Evolutionary conservation across 2,113 vertebrate species (phyloP), one percentile per base, ranked within the genome.

Genomic region (Zapus hudsonius): DNA sequence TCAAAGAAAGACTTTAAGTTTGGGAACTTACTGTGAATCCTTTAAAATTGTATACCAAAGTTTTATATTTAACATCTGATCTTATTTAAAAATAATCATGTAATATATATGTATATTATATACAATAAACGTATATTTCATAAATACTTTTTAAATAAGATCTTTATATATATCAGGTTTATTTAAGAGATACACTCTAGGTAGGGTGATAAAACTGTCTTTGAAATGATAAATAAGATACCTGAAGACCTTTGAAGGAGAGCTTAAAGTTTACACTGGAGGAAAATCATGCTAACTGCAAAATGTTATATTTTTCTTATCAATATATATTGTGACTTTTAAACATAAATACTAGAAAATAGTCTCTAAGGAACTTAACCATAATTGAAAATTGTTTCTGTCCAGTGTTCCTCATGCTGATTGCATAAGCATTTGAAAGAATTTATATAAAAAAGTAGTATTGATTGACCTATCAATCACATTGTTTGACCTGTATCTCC

Each of bases 1-100:
- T 25, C 42, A 61, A 66, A 59, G 59, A 90, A 73, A 66, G 5
- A 47, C 44, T 67, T 75, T 63, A 89, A 55, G 25, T 67, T 93
- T 38, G 81, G 1, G 4, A 87, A 80, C 31, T 72, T 67, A n/a
- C 57, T 44, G 87, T 91, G 7, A 76, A 44, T 47, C 86, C 20
- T 87, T 89, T 84, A 67, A 94, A 69, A 76, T 83, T 85, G 63
- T 92, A n/a, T 74, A 83, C 2, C 36, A 85, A 69, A 92, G 47
- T 11, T 47, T 19, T 84, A 36, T 57, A 67, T 23, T 79, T 89
- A 15, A 40, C 7, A 81, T 87, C 29, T 57, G 52, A 57, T 69
- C 70, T 85, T 4, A 91, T 72, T 82, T 83, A 19, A 2, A 85
- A 89, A 86, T n/a, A n/a, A n/a, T n/a, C n/a, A n/a, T n/a, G n/a